phyloP scores from a whole-genome alignment of 2,888 invertebrate genomes.

The Mythimna vitellina region DNA sequence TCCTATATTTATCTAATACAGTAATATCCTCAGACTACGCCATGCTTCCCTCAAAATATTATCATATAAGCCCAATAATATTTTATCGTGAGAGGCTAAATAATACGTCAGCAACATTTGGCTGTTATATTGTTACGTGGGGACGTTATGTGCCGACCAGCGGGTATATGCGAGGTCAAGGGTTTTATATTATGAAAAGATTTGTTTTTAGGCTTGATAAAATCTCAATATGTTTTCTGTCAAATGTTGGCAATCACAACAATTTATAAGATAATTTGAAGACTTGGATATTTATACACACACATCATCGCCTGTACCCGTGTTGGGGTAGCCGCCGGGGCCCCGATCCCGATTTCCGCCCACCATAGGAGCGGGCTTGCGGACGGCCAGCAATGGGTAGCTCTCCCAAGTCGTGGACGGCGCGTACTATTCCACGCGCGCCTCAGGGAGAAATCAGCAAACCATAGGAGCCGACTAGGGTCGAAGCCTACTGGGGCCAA shows the following conservation, averaged over 20 bases:
- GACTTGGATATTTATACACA: too few species aligned
- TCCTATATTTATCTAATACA: conserved; percentile 56
- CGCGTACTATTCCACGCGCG: too few species aligned
- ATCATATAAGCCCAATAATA: conserved; percentile 59
- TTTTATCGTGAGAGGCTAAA: conserved; percentile 55
- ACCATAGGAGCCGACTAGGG: too few species aligned
- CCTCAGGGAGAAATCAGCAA: too few species aligned
- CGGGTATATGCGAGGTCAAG: conserved; percentile 24
- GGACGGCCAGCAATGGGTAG: too few species aligned
- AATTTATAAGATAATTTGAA: too few species aligned
- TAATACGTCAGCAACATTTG: conserved; percentile 58
- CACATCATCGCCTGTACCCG: too few species aligned
- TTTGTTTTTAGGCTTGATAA: conserved; percentile 13
- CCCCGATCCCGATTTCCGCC: too few species aligned
- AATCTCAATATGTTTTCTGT: conserved; percentile 10
- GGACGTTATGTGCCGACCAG: conserved; percentile 34
- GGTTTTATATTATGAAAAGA: conserved; percentile 7
- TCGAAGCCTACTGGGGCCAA: too few species aligned
- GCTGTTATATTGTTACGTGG: conserved; percentile 51
- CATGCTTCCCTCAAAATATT: conserved; percentile 56
- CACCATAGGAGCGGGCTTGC: too few species aligned
- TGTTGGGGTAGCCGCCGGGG: too few species aligned
- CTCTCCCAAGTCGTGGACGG: too few species aligned
- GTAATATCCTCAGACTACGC: conserved; percentile 36
- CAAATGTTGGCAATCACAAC: background rate